phyloP scores from a whole-genome alignment of 1,140 invertebrate species.

The Halesus radiatus region DNA sequence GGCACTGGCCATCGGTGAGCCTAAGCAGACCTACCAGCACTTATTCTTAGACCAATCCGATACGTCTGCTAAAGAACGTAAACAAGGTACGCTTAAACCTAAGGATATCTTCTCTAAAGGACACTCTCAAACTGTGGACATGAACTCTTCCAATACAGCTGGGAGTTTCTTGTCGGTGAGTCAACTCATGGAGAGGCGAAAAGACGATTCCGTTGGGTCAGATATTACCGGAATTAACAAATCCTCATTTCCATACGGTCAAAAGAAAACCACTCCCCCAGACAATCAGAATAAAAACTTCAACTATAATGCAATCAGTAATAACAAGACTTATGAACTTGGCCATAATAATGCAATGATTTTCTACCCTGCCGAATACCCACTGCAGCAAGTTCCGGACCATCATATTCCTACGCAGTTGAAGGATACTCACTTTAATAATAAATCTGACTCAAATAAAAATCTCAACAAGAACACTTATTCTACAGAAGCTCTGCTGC shows the following conservation, averaged over 20 bases:
- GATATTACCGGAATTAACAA: background rate
- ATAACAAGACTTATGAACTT: conserved; percentile 13
- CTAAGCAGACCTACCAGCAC: conserved; percentile 57
- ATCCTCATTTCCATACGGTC: conserved; percentile 3
- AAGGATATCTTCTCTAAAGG: conserved; percentile 24
- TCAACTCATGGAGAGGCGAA: conserved; percentile 72
- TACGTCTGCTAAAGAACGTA: conserved; percentile 21
- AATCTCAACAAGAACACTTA: conserved; percentile 68
- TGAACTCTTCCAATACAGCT: conserved; percentile 36
- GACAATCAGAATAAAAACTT: conserved; percentile 20
- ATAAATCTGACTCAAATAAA: conserved; percentile 51
- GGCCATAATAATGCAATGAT: background rate
- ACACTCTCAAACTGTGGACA: conserved; percentile 41
- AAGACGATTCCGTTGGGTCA: conserved; percentile 3
- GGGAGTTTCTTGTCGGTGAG: conserved; percentile 75
- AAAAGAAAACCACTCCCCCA: conserved; percentile 12
- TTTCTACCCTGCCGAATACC: conserved; percentile 14
- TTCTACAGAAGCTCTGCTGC: conserved; percentile 71
- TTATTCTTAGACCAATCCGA: conserved; percentile 58
- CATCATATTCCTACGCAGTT: background rate
- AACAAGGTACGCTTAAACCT: background rate
- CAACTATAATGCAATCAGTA: conserved; percentile 3
- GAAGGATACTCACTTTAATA: conserved; percentile 26
- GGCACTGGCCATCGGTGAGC: conserved; percentile 67
- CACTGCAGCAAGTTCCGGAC: conserved; percentile 7